A percentile compares a stretch with the other conserved stretches of the same genome.
Conservation (phyloP, 2,888 invertebrate genomes). For the Acanthoscelides obtectus region DNA sequence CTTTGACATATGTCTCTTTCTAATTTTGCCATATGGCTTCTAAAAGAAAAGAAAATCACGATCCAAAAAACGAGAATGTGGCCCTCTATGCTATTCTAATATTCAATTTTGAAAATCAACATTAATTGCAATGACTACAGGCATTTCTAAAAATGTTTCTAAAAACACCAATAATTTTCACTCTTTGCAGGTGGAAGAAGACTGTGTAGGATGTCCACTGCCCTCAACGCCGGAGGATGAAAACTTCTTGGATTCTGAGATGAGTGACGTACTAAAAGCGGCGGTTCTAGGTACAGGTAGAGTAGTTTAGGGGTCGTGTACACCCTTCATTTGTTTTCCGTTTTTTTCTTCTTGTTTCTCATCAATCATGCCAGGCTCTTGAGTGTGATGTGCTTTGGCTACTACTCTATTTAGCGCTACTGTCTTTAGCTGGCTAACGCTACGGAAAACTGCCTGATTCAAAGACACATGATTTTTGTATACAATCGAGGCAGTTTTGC, state of each 20-base stretch:
- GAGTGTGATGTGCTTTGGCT: neutral
- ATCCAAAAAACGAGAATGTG: no score
- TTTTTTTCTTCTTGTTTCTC: neutral
- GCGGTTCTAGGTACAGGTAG: conserved; percentile 61
- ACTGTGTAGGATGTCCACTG: conserved; percentile 77
- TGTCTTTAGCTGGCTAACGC: neutral
- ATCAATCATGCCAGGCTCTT: neutral
- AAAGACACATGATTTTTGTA: neutral
- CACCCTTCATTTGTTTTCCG: conserved; percentile 19
- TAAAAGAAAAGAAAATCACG: no score
- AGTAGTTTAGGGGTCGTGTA: conserved; percentile 29
- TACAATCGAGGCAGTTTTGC: neutral
- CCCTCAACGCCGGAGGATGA: conserved; percentile 86
- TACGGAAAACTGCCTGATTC: neutral
- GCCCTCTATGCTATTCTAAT: no score
- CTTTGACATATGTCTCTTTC: no score
- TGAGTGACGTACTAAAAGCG: conserved; percentile 82
- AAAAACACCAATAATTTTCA: neutral
- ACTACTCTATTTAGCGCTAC: neutral
- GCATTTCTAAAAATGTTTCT: neutral
- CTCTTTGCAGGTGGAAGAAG: conserved; percentile 52
- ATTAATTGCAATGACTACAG: neutral
- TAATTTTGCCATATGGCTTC: no score
- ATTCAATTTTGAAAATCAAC: neutral
- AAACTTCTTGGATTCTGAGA: conserved; percentile 77